phyloP scores from a whole-genome alignment of 2,797 vertebrate genomes.

The Sorex maritimensis region DNA sequence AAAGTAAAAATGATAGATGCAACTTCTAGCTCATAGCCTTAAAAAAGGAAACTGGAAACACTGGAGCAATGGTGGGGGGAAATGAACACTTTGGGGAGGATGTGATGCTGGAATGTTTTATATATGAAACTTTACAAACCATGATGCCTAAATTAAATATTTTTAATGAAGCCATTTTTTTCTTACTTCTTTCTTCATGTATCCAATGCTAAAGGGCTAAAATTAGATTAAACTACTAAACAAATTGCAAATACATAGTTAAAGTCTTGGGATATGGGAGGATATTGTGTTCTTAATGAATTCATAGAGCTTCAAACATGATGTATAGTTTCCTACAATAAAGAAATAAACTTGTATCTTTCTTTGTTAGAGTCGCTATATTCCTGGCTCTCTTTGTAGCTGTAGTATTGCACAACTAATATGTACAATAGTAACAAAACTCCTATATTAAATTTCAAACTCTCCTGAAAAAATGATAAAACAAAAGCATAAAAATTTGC shows the following conservation, averaged over 20 bases:
- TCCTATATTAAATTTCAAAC: neutral
- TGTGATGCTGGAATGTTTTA: too few relatives aligned
- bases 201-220: neutral
- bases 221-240: neutral
- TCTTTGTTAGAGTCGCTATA: neutral
- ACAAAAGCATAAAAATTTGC: neutral
- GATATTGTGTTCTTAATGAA: neutral
- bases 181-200: neutral
- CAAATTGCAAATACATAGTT: neutral
- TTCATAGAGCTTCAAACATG: neutral
- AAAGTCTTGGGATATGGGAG: neutral
- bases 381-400: neutral
- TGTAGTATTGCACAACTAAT: neutral
- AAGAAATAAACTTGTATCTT: neutral
- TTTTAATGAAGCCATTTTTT: neutral
- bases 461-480: neutral
- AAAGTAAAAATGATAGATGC: neutral
- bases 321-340: neutral
- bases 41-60: neutral
- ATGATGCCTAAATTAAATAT: too few relatives aligned
- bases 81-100: too few relatives aligned
- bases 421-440: neutral
- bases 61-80: too few relatives aligned
- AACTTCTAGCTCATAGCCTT: slow-evolving; percentile 8
- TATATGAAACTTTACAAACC: too few relatives aligned